Conservation (phyloP, 2,113 vertebrate genomes). For the Todiramphus saurophagus region DNA sequence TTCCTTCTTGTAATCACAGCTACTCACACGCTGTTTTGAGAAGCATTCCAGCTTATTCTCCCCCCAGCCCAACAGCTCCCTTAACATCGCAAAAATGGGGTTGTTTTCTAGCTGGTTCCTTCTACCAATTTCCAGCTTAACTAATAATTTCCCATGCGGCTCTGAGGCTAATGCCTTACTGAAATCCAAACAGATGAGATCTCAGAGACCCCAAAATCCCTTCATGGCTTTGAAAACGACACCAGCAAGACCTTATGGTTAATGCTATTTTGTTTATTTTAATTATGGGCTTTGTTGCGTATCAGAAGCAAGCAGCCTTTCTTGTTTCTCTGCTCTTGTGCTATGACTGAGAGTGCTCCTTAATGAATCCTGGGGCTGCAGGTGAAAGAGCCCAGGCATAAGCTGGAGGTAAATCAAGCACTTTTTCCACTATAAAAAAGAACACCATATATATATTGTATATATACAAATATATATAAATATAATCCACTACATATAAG, state of each 20-base stretch:
- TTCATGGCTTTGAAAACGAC: not conserved
- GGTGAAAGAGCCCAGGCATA: not conserved
- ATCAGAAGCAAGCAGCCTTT: not conserved
- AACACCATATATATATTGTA: no score
- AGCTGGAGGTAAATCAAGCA: not conserved
- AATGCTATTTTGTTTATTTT: not conserved
- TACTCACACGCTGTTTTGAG: not conserved
- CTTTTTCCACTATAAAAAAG: not conserved
- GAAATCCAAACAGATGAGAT: conserved; percentile 4
- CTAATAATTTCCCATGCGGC: not conserved
- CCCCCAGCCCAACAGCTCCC: not conserved
- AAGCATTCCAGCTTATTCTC: not conserved
- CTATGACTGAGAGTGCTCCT: not conserved
- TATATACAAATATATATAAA: no score
- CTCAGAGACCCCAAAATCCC: not conserved
- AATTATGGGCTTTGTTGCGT: not conserved
- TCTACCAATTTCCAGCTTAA: not conserved
- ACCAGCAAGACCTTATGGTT: not conserved
- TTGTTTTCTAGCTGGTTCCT: not conserved
- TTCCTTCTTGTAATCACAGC: not conserved
- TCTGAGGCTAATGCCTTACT: not conserved
- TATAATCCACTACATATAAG: no score
- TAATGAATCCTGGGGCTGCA: not conserved
- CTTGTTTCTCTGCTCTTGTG: not conserved
- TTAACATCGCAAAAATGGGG: not conserved